Evolutionary conservation across 2,888 invertebrate genomes (phyloP).

Genomic region (Chalcis sispes): DNA sequence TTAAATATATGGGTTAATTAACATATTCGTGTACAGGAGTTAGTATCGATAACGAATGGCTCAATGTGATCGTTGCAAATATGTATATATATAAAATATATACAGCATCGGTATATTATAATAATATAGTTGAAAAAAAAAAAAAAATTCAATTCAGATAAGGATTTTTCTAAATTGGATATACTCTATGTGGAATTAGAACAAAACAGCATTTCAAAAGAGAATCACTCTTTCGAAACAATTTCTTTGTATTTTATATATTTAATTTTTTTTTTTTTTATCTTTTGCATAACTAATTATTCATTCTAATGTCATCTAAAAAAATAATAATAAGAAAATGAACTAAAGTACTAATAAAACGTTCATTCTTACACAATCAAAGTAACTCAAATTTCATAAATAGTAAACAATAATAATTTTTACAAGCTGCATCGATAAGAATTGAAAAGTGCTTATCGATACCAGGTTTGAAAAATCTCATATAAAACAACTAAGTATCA

Average conservation of each 20-base stretch:
- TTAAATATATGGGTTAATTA: constrained; percentile 27
- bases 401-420: constrained; percentile 31
- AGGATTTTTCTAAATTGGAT: constrained; percentile 37
- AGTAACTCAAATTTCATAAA: constrained; percentile 14
- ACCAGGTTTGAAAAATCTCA: constrained; percentile 19
- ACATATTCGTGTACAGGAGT: constrained; percentile 22
- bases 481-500: constrained; percentile 26
- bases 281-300: constrained; percentile 9
- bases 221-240: constrained; percentile 20
- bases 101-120: too few relatives aligned
- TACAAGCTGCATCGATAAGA: constrained; percentile 33
- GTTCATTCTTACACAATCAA: constrained; percentile 34
- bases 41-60: constrained; percentile 38
- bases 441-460: constrained; percentile 16
- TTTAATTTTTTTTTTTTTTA: too few relatives aligned
- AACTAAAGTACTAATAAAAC: constrained; percentile 41
- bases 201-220: constrained; percentile 30
- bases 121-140: background rate
- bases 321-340: constrained; percentile 13
- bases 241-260: background rate
- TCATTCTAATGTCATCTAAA: constrained; percentile 35
- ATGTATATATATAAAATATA: constrained; percentile 1
- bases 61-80: constrained; percentile 46
- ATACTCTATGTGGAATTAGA: constrained; percentile 31
- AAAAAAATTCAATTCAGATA: constrained; percentile 22